These are phyloP conservation scores for Leptinotarsa haldemani DNA, from an alignment of 2,888 invertebrate genomes.

Conservation along the genomic window DNA sequence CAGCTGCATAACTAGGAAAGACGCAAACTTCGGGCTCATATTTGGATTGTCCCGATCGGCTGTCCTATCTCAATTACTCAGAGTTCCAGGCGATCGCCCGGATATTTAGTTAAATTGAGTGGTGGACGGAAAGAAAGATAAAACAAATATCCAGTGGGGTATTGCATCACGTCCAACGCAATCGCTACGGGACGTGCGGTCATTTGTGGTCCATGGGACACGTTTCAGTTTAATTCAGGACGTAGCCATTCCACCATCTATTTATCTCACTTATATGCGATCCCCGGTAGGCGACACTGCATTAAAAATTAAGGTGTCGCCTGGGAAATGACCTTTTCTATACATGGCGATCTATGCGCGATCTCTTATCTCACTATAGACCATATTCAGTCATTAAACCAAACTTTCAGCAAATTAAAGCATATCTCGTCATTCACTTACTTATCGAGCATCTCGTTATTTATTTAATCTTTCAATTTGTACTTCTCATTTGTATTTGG, in stretches of 20 bases:
- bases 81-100: constrained; percentile 47
- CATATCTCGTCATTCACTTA: too few species aligned
- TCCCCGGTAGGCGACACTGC: constrained; percentile 52
- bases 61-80: constrained; percentile 48
- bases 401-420: too few species aligned
- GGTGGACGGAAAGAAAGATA: constrained; percentile 44
- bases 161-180: constrained; percentile 65
- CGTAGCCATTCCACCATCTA: constrained; percentile 53
- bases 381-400: too few species aligned
- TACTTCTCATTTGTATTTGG: too few species aligned
- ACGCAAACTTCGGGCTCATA: constrained; percentile 28
- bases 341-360: not conserved
- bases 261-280: constrained; percentile 63
- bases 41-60: constrained; percentile 31
- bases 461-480: too few species aligned
- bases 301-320: constrained; percentile 57
- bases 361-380: too few species aligned
- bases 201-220: constrained; percentile 64
- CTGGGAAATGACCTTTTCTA: constrained; percentile 32
- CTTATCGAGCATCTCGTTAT: too few species aligned
- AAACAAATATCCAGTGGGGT: constrained; percentile 60
- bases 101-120: constrained; percentile 57
- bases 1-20: constrained; percentile 17
- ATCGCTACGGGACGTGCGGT: constrained; percentile 65
- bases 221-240: constrained; percentile 67